Evolutionary conservation across 2,113 vertebrate species (phyloP).

Genomic region (Petaurus breviceps): DNA sequence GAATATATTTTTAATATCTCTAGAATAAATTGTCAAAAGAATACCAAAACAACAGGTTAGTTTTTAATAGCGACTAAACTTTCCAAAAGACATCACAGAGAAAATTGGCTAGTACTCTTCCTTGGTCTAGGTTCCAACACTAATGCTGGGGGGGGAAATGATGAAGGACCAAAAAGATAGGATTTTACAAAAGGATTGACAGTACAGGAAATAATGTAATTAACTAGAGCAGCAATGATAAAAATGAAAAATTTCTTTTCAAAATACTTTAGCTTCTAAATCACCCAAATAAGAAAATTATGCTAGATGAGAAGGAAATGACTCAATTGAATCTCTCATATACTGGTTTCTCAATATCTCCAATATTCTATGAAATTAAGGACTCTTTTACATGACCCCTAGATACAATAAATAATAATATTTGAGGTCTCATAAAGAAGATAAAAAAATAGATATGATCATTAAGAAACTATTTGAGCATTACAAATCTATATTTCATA

Average conservation of each 20-base stretch:
- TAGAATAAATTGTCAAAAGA: conserved; percentile 26
- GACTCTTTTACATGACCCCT: conserved; percentile 33
- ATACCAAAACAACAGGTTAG: conserved; percentile 5
- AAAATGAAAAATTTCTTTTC: conserved; percentile 42
- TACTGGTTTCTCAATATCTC: conserved; percentile 13
- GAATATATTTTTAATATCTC: background rate
- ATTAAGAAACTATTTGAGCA: conserved; percentile 16
- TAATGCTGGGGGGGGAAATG: conserved; percentile 9
- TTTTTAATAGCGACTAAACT: conserved; percentile 29
- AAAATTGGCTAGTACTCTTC: conserved; percentile 49
- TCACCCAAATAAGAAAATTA: conserved; percentile 46
- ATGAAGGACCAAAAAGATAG: conserved; percentile 24
- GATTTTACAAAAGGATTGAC: conserved; percentile 37
- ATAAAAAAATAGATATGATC: conserved; percentile 17
- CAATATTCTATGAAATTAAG: conserved; percentile 27
- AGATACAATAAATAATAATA: conserved; percentile 13
- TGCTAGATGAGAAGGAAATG: background rate
- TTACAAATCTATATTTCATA: background rate
- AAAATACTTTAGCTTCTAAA: conserved; percentile 47
- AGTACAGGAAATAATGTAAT: conserved; percentile 39
- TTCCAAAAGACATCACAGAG: conserved; percentile 27
- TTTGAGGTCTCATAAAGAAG: background rate
- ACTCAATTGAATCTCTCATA: conserved; percentile 24
- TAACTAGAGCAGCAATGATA: conserved; percentile 29
- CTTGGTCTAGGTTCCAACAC: conserved; percentile 28